Evolutionary conservation across 2,113 vertebrate genomes (phyloP).

Genomic region (Neotoma lepida): DNA sequence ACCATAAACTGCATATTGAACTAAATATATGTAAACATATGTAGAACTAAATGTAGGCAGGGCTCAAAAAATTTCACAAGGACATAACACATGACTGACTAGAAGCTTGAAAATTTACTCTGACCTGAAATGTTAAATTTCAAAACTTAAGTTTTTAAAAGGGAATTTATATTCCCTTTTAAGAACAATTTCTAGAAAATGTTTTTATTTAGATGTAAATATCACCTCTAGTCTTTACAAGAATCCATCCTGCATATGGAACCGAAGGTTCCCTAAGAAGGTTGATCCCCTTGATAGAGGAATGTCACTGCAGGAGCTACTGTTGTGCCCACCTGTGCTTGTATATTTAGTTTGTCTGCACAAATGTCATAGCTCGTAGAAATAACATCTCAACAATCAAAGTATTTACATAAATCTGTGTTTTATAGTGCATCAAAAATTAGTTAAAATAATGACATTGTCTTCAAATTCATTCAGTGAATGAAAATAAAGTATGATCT

Average conservation of each 20-base stretch:
- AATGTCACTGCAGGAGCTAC: background rate
- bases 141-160: conserved; percentile 17
- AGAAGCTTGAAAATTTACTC: background rate
- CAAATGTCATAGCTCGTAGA: conserved; percentile 26
- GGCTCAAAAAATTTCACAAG: background rate
- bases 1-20: background rate
- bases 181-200: conserved; percentile 11
- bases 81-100: background rate
- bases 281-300: conserved; percentile 18
- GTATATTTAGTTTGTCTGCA: background rate
- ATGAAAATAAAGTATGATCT: conserved; percentile 46
- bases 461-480: conserved; percentile 47
- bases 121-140: background rate
- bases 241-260: background rate
- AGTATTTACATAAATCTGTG: conserved; percentile 42
- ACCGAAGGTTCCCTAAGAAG: conserved; percentile 22
- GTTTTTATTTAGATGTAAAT: conserved; percentile 48
- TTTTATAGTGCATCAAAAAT: conserved; percentile 51
- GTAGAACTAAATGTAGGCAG: background rate
- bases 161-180: conserved; percentile 4
- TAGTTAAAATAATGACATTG: conserved; percentile 42
- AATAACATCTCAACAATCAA: conserved; percentile 55
- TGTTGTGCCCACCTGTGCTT: conserved; percentile 41
- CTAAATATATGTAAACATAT: too few species aligned
- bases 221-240: conserved; percentile 28